These are phyloP conservation scores for Chrysolina haemoptera DNA, from an alignment of 2,888 invertebrate genomes.

Conservation along the genomic window DNA sequence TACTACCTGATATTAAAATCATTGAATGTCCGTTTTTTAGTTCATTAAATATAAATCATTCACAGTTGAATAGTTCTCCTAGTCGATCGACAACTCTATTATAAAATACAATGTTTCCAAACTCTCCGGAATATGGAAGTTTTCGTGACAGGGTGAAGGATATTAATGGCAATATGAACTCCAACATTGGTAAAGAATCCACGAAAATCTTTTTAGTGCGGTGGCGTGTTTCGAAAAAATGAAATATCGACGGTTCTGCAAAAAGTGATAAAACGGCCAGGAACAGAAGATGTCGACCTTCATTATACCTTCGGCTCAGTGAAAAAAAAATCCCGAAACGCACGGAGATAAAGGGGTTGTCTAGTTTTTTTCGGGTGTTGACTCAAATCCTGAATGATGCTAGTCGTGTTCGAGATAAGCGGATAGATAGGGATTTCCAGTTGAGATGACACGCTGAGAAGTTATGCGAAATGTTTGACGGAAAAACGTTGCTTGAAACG, in stretches of 20 bases:
- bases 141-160: constrained; percentile 28
- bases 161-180: constrained; percentile 43
- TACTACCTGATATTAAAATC: no score
- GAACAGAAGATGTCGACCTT: constrained; percentile 48
- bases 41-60: not conserved
- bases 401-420: constrained; percentile 17
- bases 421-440: constrained; percentile 10
- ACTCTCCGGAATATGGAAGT: constrained; percentile 14
- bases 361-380: constrained; percentile 17
- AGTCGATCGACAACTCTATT: not conserved
- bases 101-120: constrained; percentile 5
- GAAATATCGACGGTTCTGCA: constrained; percentile 42
- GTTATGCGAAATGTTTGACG: not conserved
- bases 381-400: constrained; percentile 22
- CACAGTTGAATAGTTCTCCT: constrained; percentile 10
- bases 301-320: constrained; percentile 34
- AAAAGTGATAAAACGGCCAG: constrained; percentile 45
- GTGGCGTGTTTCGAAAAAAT: constrained; percentile 34
- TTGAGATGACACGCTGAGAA: constrained; percentile 5
- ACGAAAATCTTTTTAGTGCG: constrained; percentile 48
- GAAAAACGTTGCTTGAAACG: not conserved
- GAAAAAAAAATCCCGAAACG: constrained; percentile 7
- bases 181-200: constrained; percentile 36
- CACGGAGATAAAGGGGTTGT: constrained; percentile 8
- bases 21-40: no score